These are phyloP conservation scores for Ictidomys tridecemlineatus DNA, from an alignment of 2,113 vertebrate species.

Conservation along the genomic window DNA sequence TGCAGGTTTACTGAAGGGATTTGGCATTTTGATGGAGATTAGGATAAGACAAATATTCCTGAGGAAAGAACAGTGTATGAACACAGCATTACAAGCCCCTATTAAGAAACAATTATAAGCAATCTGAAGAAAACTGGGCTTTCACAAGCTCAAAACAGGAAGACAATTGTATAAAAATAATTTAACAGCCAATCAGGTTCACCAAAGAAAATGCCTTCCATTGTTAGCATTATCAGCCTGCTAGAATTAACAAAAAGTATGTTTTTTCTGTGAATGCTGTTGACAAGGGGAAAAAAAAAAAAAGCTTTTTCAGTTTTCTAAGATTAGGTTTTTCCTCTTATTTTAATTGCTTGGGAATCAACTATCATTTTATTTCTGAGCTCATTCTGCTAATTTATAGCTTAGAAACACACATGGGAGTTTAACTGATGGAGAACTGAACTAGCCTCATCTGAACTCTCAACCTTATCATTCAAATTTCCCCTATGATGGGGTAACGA, in stretches of 20 bases:
- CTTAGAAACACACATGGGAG: neutral
- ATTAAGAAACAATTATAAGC: slow-evolving; percentile 57
- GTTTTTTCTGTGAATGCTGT: neutral
- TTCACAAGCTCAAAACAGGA: slow-evolving; percentile 52
- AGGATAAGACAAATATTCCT: slow-evolving; percentile 20
- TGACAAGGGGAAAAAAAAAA: slow-evolving; percentile 20
- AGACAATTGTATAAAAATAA: slow-evolving; percentile 55
- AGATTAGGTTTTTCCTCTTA: slow-evolving; percentile 35
- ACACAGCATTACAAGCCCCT: neutral
- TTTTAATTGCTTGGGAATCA: slow-evolving; percentile 42
- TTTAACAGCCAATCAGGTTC: slow-evolving; percentile 20
- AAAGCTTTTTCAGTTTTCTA: neutral
- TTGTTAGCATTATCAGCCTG: neutral
- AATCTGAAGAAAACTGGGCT: slow-evolving; percentile 25
- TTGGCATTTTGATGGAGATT: slow-evolving; percentile 53
- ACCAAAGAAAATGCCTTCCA: slow-evolving; percentile 57
- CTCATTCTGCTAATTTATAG: slow-evolving; percentile 35
- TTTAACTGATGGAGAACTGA: neutral
- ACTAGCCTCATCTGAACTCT: neutral
- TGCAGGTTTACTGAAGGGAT: neutral
- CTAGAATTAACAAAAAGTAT: slow-evolving; percentile 24
- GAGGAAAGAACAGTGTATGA: neutral
- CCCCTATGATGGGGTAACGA: neutral
- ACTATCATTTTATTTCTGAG: neutral
- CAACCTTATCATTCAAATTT: neutral